Evolutionary conservation across 2,888 invertebrate genomes (phyloP).

Genomic region (Acrobasis suavella): DNA sequence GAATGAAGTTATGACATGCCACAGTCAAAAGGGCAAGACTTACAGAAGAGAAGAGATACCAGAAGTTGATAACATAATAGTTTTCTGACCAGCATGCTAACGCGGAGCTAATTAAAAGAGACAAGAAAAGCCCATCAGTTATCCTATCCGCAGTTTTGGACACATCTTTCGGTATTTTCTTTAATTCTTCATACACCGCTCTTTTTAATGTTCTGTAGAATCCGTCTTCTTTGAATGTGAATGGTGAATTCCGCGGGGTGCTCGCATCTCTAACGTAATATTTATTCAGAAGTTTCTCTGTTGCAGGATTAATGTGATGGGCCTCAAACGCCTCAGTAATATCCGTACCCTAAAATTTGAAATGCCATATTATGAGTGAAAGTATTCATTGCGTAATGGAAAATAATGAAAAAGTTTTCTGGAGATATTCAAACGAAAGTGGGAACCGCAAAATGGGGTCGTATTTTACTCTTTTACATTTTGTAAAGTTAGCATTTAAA

Average conservation of each 20-base stretch:
- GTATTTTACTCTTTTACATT: constrained; percentile 3
- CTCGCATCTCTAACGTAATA: constrained; percentile 84
- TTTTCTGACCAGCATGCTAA: constrained; percentile 46
- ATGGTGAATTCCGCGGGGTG: constrained; percentile 85
- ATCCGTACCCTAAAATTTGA: constrained; percentile 84
- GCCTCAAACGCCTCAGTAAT: constrained; percentile 91
- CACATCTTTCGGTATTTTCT: constrained; percentile 71
- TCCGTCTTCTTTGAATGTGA: constrained; percentile 88
- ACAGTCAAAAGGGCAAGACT: constrained; percentile 83
- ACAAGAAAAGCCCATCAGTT: constrained; percentile 59
- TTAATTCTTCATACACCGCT: constrained; percentile 79
- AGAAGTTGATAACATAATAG: constrained; percentile 42
- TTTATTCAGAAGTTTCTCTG: constrained; percentile 83
- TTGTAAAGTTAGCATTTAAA: background rate
- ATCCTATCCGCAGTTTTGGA: constrained; percentile 54
- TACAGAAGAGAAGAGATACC: constrained; percentile 78
- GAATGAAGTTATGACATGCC: constrained; percentile 89
- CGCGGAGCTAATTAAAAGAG: constrained; percentile 52
- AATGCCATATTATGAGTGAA: background rate
- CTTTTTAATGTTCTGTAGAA: constrained; percentile 88
- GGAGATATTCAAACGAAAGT: background rate
- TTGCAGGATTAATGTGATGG: constrained; percentile 84
- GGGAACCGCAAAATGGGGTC: constrained; percentile 3
- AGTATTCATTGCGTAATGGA: constrained; percentile 16
- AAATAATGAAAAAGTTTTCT: constrained; percentile 19